phyloP scores from a whole-genome alignment of 2,888 invertebrate genomes.

The Hyppa rectilinea region DNA sequence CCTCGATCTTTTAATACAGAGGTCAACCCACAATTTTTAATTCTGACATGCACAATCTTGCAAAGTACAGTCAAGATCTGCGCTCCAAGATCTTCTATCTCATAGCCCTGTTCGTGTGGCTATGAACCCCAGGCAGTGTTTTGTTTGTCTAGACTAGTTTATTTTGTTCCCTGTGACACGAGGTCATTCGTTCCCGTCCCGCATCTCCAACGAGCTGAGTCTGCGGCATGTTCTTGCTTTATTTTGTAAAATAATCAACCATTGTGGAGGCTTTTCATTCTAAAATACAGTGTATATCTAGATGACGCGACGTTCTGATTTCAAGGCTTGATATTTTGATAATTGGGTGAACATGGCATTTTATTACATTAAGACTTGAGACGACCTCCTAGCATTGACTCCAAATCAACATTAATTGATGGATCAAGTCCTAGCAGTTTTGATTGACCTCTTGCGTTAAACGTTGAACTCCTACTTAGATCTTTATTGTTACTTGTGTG shows the following conservation, averaged over 20 bases:
- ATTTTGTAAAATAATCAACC: conserved; percentile 16
- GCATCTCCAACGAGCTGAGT: conserved; percentile 30
- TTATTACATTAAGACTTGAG: neutral
- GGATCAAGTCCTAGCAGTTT: conserved; percentile 29
- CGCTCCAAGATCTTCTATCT: conserved; percentile 21
- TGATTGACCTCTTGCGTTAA: conserved; percentile 34
- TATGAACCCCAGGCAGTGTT: conserved; percentile 41
- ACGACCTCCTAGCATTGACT: conserved; percentile 2
- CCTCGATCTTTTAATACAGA: conserved; percentile 20
- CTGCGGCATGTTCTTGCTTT: conserved; percentile 26
- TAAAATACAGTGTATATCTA: neutral
- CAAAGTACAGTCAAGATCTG: conserved; percentile 12
- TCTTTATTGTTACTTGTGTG: neutral
- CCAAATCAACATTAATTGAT: conserved; percentile 27
- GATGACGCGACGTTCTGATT: conserved; percentile 4
- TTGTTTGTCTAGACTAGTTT: conserved; percentile 58
- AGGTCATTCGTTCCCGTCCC: conserved; percentile 69
- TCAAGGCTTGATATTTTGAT: neutral
- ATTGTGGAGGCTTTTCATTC: conserved; percentile 7
- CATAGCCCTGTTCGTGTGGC: conserved; percentile 2
- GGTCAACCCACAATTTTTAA: neutral
- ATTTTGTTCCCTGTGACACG: conserved; percentile 61
- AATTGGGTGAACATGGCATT: neutral
- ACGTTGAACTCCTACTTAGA: conserved; percentile 19
- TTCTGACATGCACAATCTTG: neutral